A percentile compares a stretch with the other conserved stretches of the same genome.
Conservation (phyloP, 1,140 invertebrate genomes). For the Meloidogyne hapla region DNA sequence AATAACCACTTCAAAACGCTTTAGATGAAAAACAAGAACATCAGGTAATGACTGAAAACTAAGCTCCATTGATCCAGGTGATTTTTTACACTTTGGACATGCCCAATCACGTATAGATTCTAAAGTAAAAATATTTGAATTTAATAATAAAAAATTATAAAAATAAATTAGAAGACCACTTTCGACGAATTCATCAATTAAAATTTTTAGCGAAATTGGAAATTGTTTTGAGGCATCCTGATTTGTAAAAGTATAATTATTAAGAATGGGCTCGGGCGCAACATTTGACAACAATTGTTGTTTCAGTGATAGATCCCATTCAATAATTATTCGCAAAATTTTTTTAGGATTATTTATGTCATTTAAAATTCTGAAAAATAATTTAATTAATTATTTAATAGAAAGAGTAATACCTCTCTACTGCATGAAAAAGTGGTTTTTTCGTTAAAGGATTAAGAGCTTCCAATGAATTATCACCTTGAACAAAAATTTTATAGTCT, state of each 20-base stretch:
- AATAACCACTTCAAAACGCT: conserved; percentile 83
- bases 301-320: conserved; percentile 22
- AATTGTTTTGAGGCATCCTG: neutral
- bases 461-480: conserved; percentile 26
- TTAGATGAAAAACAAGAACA: conserved; percentile 90
- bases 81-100: conserved; percentile 36
- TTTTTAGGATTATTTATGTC: conserved; percentile 13
- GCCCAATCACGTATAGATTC: conserved; percentile 36
- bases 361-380: conserved; percentile 12
- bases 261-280: conserved; percentile 17
- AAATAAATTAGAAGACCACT: conserved; percentile 5
- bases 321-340: conserved; percentile 23
- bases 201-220: conserved; percentile 9
- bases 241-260: conserved; percentile 24
- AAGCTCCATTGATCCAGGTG: conserved; percentile 84
- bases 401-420: conserved; percentile 23
- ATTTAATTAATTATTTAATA: neutral
- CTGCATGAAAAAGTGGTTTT: conserved; percentile 31
- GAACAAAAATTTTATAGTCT: conserved; percentile 34
- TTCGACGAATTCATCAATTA: conserved; percentile 19
- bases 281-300: conserved; percentile 9
- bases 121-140: conserved; percentile 8
- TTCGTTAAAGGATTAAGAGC: conserved; percentile 21
- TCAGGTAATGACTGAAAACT: conserved; percentile 86
- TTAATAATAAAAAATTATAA: neutral